These are phyloP conservation scores for Casuarius casuarius DNA, from an alignment of 2,113 vertebrate genomes.

Conservation along the genomic window DNA sequence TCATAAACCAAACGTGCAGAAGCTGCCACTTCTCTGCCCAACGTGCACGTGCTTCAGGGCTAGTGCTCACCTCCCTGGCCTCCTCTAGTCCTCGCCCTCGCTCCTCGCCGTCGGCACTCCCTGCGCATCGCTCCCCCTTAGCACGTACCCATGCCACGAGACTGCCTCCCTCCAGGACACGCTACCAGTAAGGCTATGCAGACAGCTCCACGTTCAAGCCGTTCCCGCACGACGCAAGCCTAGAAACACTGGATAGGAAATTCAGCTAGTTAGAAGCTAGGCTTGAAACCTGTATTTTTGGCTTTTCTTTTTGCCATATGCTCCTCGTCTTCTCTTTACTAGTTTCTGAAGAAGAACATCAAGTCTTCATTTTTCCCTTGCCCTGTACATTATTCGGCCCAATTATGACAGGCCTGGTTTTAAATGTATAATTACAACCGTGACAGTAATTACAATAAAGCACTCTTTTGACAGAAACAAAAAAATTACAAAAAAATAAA, in stretches of 20 bases:
- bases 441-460: slow-evolving; percentile 54
- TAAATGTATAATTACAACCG: slow-evolving; percentile 44
- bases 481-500: neutral
- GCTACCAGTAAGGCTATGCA: rapidly evolving
- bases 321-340: neutral
- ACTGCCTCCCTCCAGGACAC: neutral
- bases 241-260: neutral
- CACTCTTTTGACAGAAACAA: slow-evolving; percentile 42
- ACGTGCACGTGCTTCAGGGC: neutral
- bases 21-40: neutral
- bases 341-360: slow-evolving; percentile 1
- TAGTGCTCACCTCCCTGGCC: neutral
- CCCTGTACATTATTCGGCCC: neutral
- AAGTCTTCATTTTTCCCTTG: slow-evolving; percentile 35
- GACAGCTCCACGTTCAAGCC: neutral
- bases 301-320: neutral
- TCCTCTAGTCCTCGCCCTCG: neutral
- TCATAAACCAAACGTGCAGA: neutral
- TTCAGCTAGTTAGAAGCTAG: slow-evolving; percentile 20
- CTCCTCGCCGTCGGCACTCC: neutral
- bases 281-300: slow-evolving; percentile 23
- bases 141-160: neutral
- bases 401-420: slow-evolving; percentile 14
- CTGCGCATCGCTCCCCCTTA: neutral
- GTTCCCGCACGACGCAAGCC: neutral